These are phyloP conservation scores for Podiceps cristatus DNA, from an alignment of 2,113 vertebrate species.

Conservation along the genomic window DNA sequence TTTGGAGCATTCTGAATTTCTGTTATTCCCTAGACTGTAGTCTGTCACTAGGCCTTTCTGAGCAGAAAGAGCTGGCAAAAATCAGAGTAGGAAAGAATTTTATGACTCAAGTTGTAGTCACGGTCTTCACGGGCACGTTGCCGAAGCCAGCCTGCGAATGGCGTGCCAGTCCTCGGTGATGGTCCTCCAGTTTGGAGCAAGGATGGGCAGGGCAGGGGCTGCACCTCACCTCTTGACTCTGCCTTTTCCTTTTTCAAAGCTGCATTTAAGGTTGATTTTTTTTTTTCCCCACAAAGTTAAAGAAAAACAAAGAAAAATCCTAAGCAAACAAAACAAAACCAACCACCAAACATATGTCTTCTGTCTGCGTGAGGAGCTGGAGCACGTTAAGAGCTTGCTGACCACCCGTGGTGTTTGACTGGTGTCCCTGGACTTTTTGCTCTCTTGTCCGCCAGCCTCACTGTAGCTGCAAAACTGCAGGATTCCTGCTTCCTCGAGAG, in stretches of 20 bases:
- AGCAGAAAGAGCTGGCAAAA: neutral
- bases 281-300: neutral
- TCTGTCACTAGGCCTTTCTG: neutral
- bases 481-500: neutral
- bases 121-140: neutral
- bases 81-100: neutral
- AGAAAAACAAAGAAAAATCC: neutral
- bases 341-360: neutral
- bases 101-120: neutral
- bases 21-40: neutral
- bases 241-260: neutral
- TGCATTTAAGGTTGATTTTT: neutral
- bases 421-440: neutral
- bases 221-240: neutral
- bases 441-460: neutral
- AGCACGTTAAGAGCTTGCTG: fast-evolving
- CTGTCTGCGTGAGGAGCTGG: neutral
- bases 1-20: neutral
- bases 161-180: neutral
- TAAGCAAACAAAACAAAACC: neutral
- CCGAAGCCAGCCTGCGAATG: neutral
- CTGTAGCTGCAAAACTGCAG: neutral
- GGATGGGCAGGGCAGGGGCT: neutral
- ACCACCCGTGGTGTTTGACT: neutral
- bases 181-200: neutral